Base-by-base conservation (phyloP, 2,888 invertebrate species). In the Dichetophora obliterata region DNA sequence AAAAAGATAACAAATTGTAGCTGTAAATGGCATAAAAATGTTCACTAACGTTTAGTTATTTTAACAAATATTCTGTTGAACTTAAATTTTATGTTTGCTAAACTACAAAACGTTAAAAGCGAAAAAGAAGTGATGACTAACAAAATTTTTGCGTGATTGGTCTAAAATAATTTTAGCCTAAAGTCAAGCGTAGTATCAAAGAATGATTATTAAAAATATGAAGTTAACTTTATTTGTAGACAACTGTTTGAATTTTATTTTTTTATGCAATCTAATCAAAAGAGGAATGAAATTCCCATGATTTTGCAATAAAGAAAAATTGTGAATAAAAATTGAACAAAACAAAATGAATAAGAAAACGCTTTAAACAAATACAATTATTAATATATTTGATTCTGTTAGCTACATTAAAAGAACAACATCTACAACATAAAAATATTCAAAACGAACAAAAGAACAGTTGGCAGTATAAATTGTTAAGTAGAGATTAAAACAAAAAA, bases 11-110 rank as follows among this genome's bases (percentile, higher is more conserved):
- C 43, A 66, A 66, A 19, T 66, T 63, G 63, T 14, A 63, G 63
- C 63, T 63, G 63, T 24, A 6, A 31, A 63, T 63, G 63, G 22
- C 54, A 31, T 31, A 22, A 54, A 54, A 19, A 22, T 16, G 50
- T 68, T 68, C 68, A 50, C 68, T 68, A 48, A 68, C 48, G 63
- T 65, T 68, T 68, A 68, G 68, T 68, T 52, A 27, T 68, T 68
- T 50, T 66, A 16, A 71, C 43, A 72, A 72, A 61, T 61, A 61
- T 31, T 61, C 61, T 72, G 43, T 61, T 59, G 9, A 59, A 43
- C 8, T 27, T 27, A 66, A 63, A 74, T 65, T 74, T 22, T 43
- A 48, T 50, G 65, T 74, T 65, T 24, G 72, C 61, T 37, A 48
- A 72, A 71, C 9, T 72, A 27, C n/a, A 11, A 8, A 31, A 63